Conservation (phyloP, 2,797 vertebrate genomes). For the Cirrhinus molitorella region DNA sequence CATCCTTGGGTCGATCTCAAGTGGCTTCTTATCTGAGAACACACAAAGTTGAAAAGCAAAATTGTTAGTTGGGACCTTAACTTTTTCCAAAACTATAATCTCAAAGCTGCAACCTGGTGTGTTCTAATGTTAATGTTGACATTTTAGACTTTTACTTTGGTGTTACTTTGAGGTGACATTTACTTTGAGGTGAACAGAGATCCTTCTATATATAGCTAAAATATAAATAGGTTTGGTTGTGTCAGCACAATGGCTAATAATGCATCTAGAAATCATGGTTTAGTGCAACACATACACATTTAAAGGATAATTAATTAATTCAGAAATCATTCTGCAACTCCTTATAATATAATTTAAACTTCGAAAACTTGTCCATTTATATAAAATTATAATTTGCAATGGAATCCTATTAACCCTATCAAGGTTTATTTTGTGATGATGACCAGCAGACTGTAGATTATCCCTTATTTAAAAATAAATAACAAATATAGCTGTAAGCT, state of each 20-base stretch:
- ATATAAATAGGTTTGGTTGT: conserved; percentile 21
- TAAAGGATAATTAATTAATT: no score
- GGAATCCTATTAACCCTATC: no score
- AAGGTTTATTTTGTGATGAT: no score
- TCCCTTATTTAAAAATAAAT: no score
- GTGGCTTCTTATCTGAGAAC: conserved; percentile 87
- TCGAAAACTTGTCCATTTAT: no score
- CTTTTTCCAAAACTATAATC: conserved; percentile 27
- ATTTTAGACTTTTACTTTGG: conserved; percentile 27
- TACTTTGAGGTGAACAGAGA: conserved; percentile 33
- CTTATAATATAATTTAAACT: no score
- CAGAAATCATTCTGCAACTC: no score
- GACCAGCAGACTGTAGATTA: no score
- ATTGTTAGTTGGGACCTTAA: neutral
- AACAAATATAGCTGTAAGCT: no score
- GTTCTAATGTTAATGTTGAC: conserved; percentile 22
- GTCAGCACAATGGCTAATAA: conserved; percentile 36
- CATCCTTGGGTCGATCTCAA: conserved; percentile 86
- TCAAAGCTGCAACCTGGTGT: neutral
- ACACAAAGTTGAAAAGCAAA: conserved; percentile 5
- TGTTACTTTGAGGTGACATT: conserved; percentile 45
- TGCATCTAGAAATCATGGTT: neutral
- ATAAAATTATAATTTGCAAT: no score
- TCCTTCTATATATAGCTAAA: conserved; percentile 37
- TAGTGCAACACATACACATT: neutral